These are phyloP conservation scores for Yasuhikotakia modesta DNA, from an alignment of 2,797 vertebrate species.

Conservation along the genomic window DNA sequence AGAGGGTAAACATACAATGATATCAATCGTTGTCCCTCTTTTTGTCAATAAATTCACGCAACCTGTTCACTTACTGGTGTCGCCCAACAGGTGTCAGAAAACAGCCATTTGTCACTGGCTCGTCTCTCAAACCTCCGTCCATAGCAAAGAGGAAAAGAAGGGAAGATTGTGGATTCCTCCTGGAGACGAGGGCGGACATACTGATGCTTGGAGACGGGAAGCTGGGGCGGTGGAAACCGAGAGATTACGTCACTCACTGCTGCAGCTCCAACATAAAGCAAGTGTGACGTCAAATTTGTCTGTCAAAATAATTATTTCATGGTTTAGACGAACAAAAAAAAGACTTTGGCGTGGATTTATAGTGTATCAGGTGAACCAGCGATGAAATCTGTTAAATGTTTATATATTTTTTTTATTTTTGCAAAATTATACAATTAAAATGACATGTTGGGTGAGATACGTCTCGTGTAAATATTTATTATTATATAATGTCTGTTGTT, in stretches of 20 bases:
- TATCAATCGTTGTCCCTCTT: neutral
- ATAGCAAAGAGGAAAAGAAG: slow-evolving; percentile 47
- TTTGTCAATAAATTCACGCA: neutral
- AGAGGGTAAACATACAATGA: slow-evolving; percentile 65
- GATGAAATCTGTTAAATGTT: too few species aligned
- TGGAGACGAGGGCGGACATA: slow-evolving; percentile 13
- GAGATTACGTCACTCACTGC: slow-evolving; percentile 63
- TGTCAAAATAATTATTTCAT: neutral
- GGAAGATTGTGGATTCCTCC: neutral
- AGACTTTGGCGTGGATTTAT: too few species aligned
- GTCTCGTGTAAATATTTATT: too few species aligned
- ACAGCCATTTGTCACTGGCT: slow-evolving; percentile 52
- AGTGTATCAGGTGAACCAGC: too few species aligned
- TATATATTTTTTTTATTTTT: too few species aligned
- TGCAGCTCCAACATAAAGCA: slow-evolving; percentile 73
- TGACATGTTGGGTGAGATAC: too few species aligned
- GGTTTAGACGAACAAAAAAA: neutral
- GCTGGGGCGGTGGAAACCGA: slow-evolving; percentile 60
- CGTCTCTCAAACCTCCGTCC: slow-evolving; percentile 47
- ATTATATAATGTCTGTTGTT: too few species aligned
- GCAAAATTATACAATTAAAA: too few species aligned
- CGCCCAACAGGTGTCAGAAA: slow-evolving; percentile 66
- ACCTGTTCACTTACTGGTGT: neutral
- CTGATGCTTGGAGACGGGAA: slow-evolving; percentile 47
- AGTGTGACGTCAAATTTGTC: neutral